These are phyloP conservation scores for Chrysocyon brachyurus DNA, from an alignment of 2,797 vertebrate species.

Conservation along the genomic window DNA sequence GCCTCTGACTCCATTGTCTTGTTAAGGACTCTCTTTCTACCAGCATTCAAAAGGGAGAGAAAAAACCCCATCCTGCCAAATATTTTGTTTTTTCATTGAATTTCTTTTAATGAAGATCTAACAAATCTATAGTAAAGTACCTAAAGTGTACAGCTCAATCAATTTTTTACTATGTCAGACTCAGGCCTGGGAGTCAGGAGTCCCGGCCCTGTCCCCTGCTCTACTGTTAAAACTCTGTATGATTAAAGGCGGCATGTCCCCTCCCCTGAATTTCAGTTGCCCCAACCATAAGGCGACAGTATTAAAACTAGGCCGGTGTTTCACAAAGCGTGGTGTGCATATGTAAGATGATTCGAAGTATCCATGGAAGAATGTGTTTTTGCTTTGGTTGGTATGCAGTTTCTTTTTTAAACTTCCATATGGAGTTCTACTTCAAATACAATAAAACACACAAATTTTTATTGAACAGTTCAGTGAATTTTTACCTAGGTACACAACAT, in stretches of 20 bases:
- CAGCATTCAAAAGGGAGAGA: not conserved
- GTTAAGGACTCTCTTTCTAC: not conserved
- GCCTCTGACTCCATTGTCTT: not conserved
- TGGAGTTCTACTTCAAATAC: not conserved
- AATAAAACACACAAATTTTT: not conserved
- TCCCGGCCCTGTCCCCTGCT: not conserved
- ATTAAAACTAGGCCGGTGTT: not conserved
- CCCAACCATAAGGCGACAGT: not conserved
- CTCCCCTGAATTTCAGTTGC: not conserved
- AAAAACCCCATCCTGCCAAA: not conserved
- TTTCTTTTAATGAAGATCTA: not conserved
- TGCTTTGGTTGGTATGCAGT: not conserved
- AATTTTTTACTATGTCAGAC: not conserved
- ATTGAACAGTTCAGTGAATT: no score
- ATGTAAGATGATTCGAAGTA: not conserved
- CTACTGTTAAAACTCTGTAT: not conserved
- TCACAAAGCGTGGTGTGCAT: not conserved
- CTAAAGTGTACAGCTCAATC: not conserved
- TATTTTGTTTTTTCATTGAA: not conserved
- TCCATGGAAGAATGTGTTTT: not conserved
- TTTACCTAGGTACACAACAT: not conserved
- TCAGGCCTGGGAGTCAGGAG: not conserved
- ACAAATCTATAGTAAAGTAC: not conserved
- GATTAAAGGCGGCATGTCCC: not conserved
- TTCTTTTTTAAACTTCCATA: not conserved